Conservation (phyloP, 2,113 vertebrate species). For the Gracilinanus agilis region DNA sequence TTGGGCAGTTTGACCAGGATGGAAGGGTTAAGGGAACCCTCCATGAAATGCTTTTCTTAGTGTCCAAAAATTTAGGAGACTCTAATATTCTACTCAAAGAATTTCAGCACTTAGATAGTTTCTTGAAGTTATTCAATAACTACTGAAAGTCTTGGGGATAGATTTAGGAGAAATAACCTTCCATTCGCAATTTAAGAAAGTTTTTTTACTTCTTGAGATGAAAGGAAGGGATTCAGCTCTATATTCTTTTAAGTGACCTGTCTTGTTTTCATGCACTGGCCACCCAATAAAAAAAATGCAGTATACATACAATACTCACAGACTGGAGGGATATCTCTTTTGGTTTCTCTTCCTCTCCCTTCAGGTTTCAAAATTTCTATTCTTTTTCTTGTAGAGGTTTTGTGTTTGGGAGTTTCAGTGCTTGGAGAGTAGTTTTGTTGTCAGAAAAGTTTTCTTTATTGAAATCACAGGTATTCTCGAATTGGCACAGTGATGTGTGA, state of each 20-base stretch:
- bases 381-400: neutral
- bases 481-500: neutral
- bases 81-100: neutral
- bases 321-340: neutral
- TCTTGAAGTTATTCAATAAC: neutral
- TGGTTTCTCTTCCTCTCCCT: neutral
- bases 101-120: neutral
- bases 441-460: neutral
- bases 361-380: neutral
- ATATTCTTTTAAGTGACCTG: too few species aligned
- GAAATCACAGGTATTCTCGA: neutral
- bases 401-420: neutral
- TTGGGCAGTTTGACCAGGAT: neutral
- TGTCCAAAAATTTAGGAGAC: neutral
- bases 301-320: conserved; percentile 27
- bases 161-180: neutral
- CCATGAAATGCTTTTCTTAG: neutral
- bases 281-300: neutral
- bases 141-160: neutral
- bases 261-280: neutral
- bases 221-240: too few species aligned
- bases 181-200: neutral
- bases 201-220: neutral
- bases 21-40: neutral
- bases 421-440: neutral